Conservation (phyloP, 2,888 invertebrate genomes). For the Beris chalybata region DNA sequence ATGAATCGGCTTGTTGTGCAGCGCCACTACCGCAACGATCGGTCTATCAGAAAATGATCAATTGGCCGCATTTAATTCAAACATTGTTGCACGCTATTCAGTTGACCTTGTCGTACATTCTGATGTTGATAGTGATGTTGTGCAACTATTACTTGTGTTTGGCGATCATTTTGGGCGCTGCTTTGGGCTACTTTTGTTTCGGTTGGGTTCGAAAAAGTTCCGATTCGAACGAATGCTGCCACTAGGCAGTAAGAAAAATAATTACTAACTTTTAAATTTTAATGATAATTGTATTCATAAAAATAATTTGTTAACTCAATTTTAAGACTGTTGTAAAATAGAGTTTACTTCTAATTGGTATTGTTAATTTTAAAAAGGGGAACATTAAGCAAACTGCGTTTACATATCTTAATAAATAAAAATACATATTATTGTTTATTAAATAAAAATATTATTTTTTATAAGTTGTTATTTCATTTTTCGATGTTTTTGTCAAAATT, state of each 20-base stretch:
- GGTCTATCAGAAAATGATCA: conserved; percentile 43
- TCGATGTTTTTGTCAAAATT: too few relatives aligned
- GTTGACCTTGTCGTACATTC: conserved; percentile 50
- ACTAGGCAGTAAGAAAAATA: conserved; percentile 39
- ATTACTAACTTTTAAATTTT: too few relatives aligned
- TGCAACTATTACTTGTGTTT: conserved; percentile 55
- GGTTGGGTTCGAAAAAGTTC: conserved; percentile 48
- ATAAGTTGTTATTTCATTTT: too few relatives aligned
- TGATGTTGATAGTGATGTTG: conserved; percentile 55
- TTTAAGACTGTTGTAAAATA: too few relatives aligned
- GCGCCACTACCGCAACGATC: conserved; percentile 41
- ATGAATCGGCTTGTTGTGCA: conserved; percentile 33
- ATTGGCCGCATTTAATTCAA: conserved; percentile 48
- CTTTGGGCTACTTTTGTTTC: conserved; percentile 52
- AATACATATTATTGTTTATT: too few relatives aligned
- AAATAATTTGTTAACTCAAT: too few relatives aligned
- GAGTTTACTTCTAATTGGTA: too few relatives aligned
- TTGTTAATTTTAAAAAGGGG: too few relatives aligned
- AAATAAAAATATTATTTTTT: too few relatives aligned
- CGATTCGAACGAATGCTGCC: conserved; percentile 51
- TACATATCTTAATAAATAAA: too few relatives aligned
- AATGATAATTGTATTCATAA: too few relatives aligned
- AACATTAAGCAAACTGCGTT: too few relatives aligned
- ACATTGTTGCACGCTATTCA: conserved; percentile 50
- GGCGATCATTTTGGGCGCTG: conserved; percentile 51